A percentile compares a stretch with the other conserved stretches of the same genome.
Evolutionary conservation across 2,797 vertebrate genomes (phyloP).

Genomic region (Enteromius paludinosus): DNA sequence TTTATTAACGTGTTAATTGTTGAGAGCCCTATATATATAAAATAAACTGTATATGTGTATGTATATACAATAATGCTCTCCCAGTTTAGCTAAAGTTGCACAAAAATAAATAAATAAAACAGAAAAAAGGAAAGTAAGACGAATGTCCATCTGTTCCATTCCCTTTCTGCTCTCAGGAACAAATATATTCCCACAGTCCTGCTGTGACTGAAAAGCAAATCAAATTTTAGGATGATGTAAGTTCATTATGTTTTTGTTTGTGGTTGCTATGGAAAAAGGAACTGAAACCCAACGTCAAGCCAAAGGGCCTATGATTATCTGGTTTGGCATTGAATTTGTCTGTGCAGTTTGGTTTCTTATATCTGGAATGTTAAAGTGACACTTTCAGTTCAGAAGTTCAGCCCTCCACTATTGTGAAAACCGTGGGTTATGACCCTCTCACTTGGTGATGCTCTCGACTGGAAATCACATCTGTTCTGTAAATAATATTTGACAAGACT

Average conservation of each 20-base stretch:
- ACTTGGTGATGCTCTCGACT: slow-evolving; percentile 18
- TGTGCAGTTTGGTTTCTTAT: slow-evolving; percentile 18
- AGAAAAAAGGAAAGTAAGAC: not conserved
- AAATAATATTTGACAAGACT: slow-evolving; percentile 23
- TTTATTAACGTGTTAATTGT: no score
- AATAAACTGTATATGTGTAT: not conserved
- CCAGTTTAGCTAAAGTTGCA: not conserved
- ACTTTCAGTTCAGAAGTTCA: slow-evolving; percentile 45
- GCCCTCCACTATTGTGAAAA: not conserved
- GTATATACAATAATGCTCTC: not conserved
- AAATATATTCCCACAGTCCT: slow-evolving; percentile 41
- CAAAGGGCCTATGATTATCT: slow-evolving; percentile 62
- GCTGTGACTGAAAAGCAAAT: slow-evolving; percentile 50
- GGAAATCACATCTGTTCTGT: slow-evolving; percentile 23
- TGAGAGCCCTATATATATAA: not conserved
- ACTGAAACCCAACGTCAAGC: slow-evolving; percentile 62
- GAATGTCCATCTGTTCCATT: slow-evolving; percentile 13
- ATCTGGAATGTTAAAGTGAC: slow-evolving; percentile 21
- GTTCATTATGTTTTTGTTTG: slow-evolving; percentile 68
- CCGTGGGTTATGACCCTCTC: slow-evolving; percentile 7
- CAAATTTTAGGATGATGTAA: slow-evolving; percentile 62
- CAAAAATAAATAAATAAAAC: not conserved
- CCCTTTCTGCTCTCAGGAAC: slow-evolving; percentile 33
- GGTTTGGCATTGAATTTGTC: slow-evolving; percentile 12
- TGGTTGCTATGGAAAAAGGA: slow-evolving; percentile 69